These are phyloP conservation scores for Mareca strepera DNA, from an alignment of 2,797 vertebrate species.

Conservation along the genomic window DNA sequence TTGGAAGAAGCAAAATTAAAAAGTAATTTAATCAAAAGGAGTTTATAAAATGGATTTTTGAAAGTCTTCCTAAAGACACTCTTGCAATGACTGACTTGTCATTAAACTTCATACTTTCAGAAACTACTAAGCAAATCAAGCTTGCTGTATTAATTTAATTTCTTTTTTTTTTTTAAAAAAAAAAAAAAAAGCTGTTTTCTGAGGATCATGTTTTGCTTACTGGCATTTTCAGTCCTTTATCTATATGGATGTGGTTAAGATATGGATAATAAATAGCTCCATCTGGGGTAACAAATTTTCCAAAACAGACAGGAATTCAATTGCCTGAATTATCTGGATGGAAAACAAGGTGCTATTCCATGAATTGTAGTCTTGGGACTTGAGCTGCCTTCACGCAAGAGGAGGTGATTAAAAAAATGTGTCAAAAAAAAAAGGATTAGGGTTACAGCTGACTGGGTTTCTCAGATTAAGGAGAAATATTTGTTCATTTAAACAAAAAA, in stretches of 20 bases:
- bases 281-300: not conserved
- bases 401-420: not conserved
- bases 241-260: not conserved
- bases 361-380: not conserved
- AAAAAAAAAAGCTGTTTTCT: not conserved
- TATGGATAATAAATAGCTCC: not conserved
- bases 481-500: not conserved
- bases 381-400: not conserved
- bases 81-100: not conserved
- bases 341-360: not conserved
- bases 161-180: no score
- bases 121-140: not conserved
- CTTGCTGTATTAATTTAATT: not conserved
- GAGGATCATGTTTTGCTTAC: not conserved
- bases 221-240: not conserved
- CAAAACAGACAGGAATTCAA: not conserved
- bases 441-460: not conserved
- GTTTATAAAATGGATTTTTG: not conserved
- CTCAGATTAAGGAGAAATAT: not conserved
- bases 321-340: not conserved
- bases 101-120: not conserved
- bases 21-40: not conserved
- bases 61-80: not conserved
- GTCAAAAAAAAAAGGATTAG: not conserved
- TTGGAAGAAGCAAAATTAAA: not conserved